Evolutionary conservation across 1,140 invertebrate species (phyloP), one percentile per base, ranked within the genome.

Genomic region (Belonocnema kinseyi): DNA sequence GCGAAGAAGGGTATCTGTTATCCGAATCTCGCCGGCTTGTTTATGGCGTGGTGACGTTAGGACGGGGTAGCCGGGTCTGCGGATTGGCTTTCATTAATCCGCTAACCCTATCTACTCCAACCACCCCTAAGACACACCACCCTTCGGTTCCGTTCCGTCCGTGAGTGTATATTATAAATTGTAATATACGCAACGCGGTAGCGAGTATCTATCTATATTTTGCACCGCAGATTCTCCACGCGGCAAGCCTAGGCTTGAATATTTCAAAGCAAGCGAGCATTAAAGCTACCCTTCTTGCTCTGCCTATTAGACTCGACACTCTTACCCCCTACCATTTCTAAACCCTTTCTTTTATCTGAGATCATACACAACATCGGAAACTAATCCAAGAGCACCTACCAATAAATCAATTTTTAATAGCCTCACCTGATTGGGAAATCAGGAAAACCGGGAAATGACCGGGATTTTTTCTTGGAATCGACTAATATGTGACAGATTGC

Each of bases 31-130:
- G 74, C 75, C 74, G 77, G 82, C 82, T 88, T 90, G 88, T 89
- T 89, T 88, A 87, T 87, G 75, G 84, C 85, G 81, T 80, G 82
- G 82, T 86, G 86, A 88, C 82, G 85, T 85, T 81, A 87, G 81
- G 78, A 84, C 82, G 85, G 85, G 84, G 84, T 84, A 85, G 81
- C 75, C 79, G 82, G 81, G 77, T 81, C 74, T 77, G 83, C 79
- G 88, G 88, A 91, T 91, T 91, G 90, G 86, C 89, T 89, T 89
- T 90, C 90, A 91, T 90, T 91, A 90, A 91, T 90, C 88, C 89
- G 85, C 85, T 86, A 89, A 88, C 86, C 88, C 88, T 89, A 88
- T 90, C 87, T 85, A 70, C 82, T 80, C 73, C 54, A 78, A 81
- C 83, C 79, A 77, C 79, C 84, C 21, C 66, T n/a, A 66, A 66